Evolutionary conservation across 2,888 invertebrate genomes (phyloP), one percentile per base, ranked within the genome.

Genomic region (Ichneumoninae sp.): DNA sequence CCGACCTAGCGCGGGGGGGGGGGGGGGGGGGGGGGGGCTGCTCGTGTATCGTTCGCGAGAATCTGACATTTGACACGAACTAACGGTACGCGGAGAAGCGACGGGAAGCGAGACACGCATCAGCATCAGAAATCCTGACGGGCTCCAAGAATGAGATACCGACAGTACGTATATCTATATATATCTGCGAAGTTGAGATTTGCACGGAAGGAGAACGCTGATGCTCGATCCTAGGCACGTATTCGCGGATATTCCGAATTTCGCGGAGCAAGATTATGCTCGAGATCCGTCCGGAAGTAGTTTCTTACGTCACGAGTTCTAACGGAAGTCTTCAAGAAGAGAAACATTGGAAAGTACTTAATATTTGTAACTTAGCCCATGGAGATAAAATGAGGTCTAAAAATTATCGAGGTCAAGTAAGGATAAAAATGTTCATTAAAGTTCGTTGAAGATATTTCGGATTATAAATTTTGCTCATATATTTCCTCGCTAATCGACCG

Each of bases 11-110:
- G 2, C 8, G 40, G 3, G 0, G 3, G 8, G 30, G 36, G 8
- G 8, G 1, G 7, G 7, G 40, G 3, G 6, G 6, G 33, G 30
- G 30, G 5, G 30, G 10, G 1, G 10, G 7, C 50, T 44, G 54
- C 36, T 40, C 70, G 47, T 22, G 33, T 76, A 70, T 76, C 69
- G 30, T 44, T 65, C 57, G 10, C 57, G 60, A 75, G 52, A 36
- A 65, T 84, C 81, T 85, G 83, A 84, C 81, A 85, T 85, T 85
- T 85, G 85, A 84, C 85, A 84, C 85, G 81, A 52, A 36, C 65
- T 68, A 77, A 74, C 71, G 83, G 82, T n/a, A 50, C 30, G 57
- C n/a, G 30, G 47, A 63, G 76, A 77, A 57, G 52, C 63, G 69
- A 40, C 50, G 26, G 50, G 60, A 33, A 4, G 3, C 57, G 40